Conservation (phyloP, 2,797 vertebrate species). For the Poeciliopsis paucimaculata region DNA sequence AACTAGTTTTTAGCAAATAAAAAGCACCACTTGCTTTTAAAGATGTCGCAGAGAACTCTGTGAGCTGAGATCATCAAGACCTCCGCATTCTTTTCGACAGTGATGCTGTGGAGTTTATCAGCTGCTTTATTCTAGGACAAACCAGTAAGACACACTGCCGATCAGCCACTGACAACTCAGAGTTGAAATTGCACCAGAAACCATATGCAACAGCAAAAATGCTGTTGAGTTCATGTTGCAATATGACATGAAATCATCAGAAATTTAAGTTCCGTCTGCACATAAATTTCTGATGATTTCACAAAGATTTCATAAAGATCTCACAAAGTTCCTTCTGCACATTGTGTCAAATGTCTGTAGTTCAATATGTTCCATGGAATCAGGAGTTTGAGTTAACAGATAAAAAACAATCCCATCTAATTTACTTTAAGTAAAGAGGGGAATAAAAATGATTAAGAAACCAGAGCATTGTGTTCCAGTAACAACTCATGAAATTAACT, state of each 20-base stretch:
- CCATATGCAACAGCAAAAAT: background rate
- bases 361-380: background rate
- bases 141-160: background rate
- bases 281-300: too few relatives aligned
- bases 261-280: background rate
- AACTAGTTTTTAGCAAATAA: background rate
- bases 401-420: background rate
- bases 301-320: too few relatives aligned
- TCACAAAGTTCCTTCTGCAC: background rate
- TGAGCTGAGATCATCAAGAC: background rate
- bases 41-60: background rate
- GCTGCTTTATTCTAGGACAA: background rate
- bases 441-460: background rate
- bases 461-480: background rate
- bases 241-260: background rate
- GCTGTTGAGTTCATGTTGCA: background rate
- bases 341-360: background rate
- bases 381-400: background rate
- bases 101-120: background rate
- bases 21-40: background rate
- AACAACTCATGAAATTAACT: background rate
- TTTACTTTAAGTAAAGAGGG: background rate
- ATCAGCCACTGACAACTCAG: background rate
- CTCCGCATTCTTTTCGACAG: background rate
- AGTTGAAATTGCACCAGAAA: background rate